Base-by-base conservation (phyloP, 2,113 vertebrate species). In the Ophthalmolycus amberensis region DNA sequence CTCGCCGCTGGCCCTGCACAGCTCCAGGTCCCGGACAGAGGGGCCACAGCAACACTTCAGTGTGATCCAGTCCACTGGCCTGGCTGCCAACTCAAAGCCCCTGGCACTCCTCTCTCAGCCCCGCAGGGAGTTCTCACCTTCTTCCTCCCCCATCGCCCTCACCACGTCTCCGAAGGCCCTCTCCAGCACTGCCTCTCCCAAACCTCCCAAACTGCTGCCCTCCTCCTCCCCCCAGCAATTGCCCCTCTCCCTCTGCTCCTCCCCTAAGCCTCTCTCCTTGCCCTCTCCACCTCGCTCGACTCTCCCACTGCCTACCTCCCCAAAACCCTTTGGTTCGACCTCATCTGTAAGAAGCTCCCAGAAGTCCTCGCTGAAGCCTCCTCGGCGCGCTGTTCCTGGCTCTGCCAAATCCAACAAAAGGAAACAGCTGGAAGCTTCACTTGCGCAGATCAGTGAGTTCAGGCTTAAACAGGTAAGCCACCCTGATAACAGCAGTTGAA, bases 61-160 rank as follows among this genome's bases (percentile, higher is more conserved):
- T 89, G 98, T 99, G 85, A 99, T 99, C 93, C 98, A 99, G 95
- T 97, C 97, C 94, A 99, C 97, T 7, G 97, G 98, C 92, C 93
- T 99, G 94, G 97, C 97, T 79, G 93, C 96, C 90, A 96, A 91
- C 93, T 94, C 96, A 89, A 99, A 98, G 90, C 96, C 97, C 85
- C 94, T 97, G 91, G 95, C 97, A 80, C 96, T 98, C 94, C 95
- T 97, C 84, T 93, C 95, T 88, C 97, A 98, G 93, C 88, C 96
- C 90, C 96, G 95, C 89, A 95, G 96, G 91, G 97, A 99, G 93
- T 81, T 94, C 75, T 97, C 94, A 0, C 92, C 92, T 1, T 90
- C 83, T 65, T 88, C 92, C 66, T 93, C 92, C 60, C 90, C 93
- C 40, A 91, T 93, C 37, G 85, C 88, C 59, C 93, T 90, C 65